Base-by-base conservation (phyloP, 2,888 invertebrate genomes). In the Mythimna ferrago region DNA sequence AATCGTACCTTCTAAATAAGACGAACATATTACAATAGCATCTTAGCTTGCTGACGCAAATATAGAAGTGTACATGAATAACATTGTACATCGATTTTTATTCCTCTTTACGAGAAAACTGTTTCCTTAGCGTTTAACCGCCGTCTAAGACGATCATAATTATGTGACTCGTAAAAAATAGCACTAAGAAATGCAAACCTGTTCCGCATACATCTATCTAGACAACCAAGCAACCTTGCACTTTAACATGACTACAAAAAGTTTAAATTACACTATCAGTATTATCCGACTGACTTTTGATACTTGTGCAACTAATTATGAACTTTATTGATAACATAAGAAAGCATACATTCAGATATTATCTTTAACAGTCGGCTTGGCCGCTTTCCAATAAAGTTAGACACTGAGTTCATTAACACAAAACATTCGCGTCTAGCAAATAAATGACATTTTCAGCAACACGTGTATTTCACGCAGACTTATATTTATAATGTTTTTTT, bases 361-460 rank as follows among this genome's bases (percentile, higher is more conserved):
- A 61, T 35, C n/a, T 26, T 58, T 53, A 64, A 64, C 21, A 64
- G 51, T 35, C 21, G 56, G 56, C 32, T 83, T 81, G 81, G 81
- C 76, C n/a, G 38, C 19, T 76, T 71, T 76, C 81, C 83, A 84
- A 74, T 72, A 54, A 74, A 81, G 69, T 85, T 53, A 75, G 74
- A 69, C 71, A 69, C 53, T 0, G 62, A 73, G 80, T 79, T 78
- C 71, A 73, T 72, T 71, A 80, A 72, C 69, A 66, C 65, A 82
- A 61, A 71, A 69, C 74, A 78, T 82, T 66, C 66, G 53, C 77
- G 63, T 48, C 61, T 64, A 14, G 66, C 41, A 66, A 81, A 67
- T 62, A 38, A 78, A 41, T 69, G 73, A 82, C 68, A 67, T 81
- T 71, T 76, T 53, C 57, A 60, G 58, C 54, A 56, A 66, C 58